phyloP scores from a whole-genome alignment of 2,888 invertebrate genomes.

The Argynnis bischoffii region DNA sequence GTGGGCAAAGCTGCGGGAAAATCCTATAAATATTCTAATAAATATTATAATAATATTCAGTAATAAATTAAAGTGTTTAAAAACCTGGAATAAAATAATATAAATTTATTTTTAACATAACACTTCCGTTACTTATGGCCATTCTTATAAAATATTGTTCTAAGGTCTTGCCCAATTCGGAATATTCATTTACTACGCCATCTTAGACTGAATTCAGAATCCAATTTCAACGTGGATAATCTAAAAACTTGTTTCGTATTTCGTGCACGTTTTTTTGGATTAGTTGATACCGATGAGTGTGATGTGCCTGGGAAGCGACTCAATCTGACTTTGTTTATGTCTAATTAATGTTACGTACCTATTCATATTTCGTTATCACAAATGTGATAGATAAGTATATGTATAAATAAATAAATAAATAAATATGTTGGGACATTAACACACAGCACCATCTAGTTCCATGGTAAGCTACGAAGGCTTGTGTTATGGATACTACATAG shows the following conservation, averaged over 20 bases:
- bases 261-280: constrained; percentile 16
- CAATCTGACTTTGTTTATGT: background rate
- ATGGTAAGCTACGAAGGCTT: no score
- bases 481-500: no score
- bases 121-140: background rate
- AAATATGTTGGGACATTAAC: no score
- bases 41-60: no score
- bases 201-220: constrained; percentile 20
- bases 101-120: background rate
- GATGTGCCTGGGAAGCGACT: constrained; percentile 7
- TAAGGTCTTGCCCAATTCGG: background rate
- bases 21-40: no score
- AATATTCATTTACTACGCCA: constrained; percentile 22
- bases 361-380: background rate
- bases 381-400: no score
- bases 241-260: constrained; percentile 24
- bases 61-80: no score
- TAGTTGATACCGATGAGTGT: constrained; percentile 10
- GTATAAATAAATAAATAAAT: no score
- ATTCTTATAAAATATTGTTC: background rate
- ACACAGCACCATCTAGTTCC: no score
- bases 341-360: background rate
- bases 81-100: background rate
- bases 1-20: no score
- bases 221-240: constrained; percentile 27